Evolutionary conservation across 1,140 invertebrate genomes (phyloP).

Genomic region (Drosophila kurseongensis): DNA sequence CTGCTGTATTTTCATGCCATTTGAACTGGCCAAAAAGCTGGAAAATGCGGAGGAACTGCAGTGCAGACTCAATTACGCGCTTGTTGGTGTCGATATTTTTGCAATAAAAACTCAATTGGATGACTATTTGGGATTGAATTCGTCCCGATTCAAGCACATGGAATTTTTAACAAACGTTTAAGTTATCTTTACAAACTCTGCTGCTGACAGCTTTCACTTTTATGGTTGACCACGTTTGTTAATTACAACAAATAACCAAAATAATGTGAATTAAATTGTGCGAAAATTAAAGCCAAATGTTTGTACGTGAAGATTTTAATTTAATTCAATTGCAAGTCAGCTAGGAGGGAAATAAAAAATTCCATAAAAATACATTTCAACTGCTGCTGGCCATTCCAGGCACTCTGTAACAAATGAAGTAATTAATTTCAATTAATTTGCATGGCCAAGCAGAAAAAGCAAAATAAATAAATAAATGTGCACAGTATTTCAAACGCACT

Average conservation of each 20-base stretch:
- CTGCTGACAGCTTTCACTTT: slow-evolving; percentile 32
- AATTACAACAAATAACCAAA: slow-evolving; percentile 36
- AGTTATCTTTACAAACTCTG: slow-evolving; percentile 14
- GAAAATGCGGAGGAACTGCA: background rate
- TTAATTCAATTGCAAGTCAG: slow-evolving; percentile 50
- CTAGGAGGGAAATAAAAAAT: slow-evolving; percentile 15
- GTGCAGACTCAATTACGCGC: slow-evolving; percentile 70
- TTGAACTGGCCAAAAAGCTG: slow-evolving; percentile 27
- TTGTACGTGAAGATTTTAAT: slow-evolving; percentile 40
- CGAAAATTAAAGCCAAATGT: slow-evolving; percentile 63
- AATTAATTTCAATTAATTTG: slow-evolving; percentile 74
- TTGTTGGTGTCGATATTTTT: slow-evolving; percentile 66
- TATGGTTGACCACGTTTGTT: slow-evolving; percentile 28
- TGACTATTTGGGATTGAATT: slow-evolving; percentile 36
- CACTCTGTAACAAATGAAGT: slow-evolving; percentile 50
- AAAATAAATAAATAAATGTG: slow-evolving; percentile 20
- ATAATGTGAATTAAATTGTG: slow-evolving; percentile 15
- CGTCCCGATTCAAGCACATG: background rate
- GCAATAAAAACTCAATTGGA: slow-evolving; percentile 68
- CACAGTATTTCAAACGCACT: slow-evolving; percentile 39
- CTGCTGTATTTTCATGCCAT: slow-evolving; percentile 60
- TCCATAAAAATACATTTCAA: slow-evolving; percentile 25
- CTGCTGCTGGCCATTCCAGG: slow-evolving; percentile 15
- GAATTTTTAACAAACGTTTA: slow-evolving; percentile 11
- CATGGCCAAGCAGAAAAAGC: slow-evolving; percentile 32